Conservation (phyloP, 2,797 vertebrate genomes). For the Anguilla obscura region DNA sequence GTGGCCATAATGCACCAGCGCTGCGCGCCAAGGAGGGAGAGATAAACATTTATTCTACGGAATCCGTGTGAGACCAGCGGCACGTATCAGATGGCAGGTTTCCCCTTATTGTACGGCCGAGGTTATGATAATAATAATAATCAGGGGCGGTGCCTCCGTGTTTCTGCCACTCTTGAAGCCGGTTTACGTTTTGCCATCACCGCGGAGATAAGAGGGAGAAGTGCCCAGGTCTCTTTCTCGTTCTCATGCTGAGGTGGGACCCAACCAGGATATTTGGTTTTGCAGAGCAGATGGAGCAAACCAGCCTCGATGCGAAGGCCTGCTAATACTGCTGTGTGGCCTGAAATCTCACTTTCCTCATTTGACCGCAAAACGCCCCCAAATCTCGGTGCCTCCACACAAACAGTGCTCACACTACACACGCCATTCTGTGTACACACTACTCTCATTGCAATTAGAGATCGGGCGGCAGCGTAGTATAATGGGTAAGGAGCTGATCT, state of each 20-base stretch:
- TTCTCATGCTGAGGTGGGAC: slow-evolving; percentile 36
- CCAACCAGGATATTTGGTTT: slow-evolving; percentile 45
- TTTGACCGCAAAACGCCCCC: neutral
- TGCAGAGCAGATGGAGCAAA: neutral
- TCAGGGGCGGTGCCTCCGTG: slow-evolving; percentile 58
- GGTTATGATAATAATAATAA: slow-evolving; percentile 72
- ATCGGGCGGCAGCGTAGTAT: too few relatives aligned
- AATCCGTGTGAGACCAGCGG: slow-evolving; percentile 54
- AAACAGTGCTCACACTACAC: neutral
- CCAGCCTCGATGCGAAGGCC: neutral
- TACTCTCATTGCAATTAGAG: neutral
- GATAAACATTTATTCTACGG: slow-evolving; percentile 70
- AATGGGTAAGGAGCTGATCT: neutral
- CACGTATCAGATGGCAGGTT: slow-evolving; percentile 61
- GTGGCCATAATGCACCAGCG: slow-evolving; percentile 51
- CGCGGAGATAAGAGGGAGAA: slow-evolving; percentile 41
- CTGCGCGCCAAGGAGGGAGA: slow-evolving; percentile 48
- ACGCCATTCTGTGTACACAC: neutral
- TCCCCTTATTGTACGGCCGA: slow-evolving; percentile 74
- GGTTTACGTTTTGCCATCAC: slow-evolving; percentile 61
- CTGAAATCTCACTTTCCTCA: neutral
- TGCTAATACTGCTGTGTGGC: neutral
- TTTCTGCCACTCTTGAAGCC: slow-evolving; percentile 59
- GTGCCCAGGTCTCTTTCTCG: slow-evolving; percentile 40
- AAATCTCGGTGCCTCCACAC: neutral